A percentile compares a stretch with the other conserved stretches of the same genome.
Evolutionary conservation across 92 coral and sea anemone species (phyloP).

Genomic region (Diadumene lineata): DNA sequence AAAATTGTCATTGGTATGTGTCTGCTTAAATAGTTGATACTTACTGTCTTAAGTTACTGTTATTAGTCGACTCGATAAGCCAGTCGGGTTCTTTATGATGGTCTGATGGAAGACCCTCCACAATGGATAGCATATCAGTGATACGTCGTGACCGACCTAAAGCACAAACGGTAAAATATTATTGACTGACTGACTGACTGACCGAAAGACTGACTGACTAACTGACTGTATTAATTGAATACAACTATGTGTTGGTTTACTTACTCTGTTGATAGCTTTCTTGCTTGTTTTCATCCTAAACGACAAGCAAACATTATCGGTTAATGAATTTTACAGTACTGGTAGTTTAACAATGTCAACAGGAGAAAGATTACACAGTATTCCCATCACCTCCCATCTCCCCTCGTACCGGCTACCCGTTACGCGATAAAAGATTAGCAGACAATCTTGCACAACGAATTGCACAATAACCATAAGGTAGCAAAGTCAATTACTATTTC

Average conservation of each 20-base stretch:
- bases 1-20: background rate
- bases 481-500: too few species aligned
- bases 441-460: too few species aligned
- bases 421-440: too few species aligned
- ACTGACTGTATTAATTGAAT: background rate
- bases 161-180: background rate
- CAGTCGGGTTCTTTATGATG: constrained; percentile 24
- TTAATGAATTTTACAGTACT: too few species aligned
- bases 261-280: constrained; percentile 47
- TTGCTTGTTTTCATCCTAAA: constrained; percentile 50
- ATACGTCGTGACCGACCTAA: constrained; percentile 70
- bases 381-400: too few species aligned
- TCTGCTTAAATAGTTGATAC: too few species aligned
- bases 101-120: constrained; percentile 60
- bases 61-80: constrained; percentile 1
- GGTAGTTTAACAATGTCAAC: too few species aligned
- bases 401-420: too few species aligned
- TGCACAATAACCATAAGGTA: too few species aligned
- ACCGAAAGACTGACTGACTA: constrained; percentile 12
- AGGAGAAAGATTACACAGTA: too few species aligned
- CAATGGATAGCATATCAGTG: constrained; percentile 68
- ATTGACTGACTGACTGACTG: background rate
- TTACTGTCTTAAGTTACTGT: background rate
- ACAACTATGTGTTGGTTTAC: background rate
- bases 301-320: background rate